A percentile compares a stretch with the other conserved stretches of the same genome.
Evolutionary conservation across 2,113 vertebrate species (phyloP).

Genomic region (Condylura cristata): DNA sequence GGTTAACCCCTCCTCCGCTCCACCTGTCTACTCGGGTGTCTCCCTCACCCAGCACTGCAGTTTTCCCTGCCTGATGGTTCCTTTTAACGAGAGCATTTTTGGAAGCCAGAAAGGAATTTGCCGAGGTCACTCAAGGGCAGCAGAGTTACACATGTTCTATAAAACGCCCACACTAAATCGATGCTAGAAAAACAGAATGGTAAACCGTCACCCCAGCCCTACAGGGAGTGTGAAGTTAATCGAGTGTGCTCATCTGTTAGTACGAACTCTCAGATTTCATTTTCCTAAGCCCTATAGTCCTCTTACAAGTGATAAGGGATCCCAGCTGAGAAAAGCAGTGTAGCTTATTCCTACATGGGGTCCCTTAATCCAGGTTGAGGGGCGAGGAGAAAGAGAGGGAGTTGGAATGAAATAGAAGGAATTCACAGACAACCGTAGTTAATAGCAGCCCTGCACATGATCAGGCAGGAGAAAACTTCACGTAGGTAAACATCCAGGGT

Average conservation of each 20-base stretch:
- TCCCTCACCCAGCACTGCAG: constrained; percentile 50
- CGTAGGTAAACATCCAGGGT: constrained; percentile 25
- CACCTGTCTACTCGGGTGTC: constrained; percentile 46
- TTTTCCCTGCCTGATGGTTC: constrained; percentile 72
- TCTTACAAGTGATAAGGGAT: constrained; percentile 71
- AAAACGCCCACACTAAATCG: constrained; percentile 78
- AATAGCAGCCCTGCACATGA: constrained; percentile 25
- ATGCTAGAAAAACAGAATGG: constrained; percentile 79
- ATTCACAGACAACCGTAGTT: constrained; percentile 38
- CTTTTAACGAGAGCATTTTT: constrained; percentile 81
- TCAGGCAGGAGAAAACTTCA: constrained; percentile 39
- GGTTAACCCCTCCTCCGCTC: constrained; percentile 32
- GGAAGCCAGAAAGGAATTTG: constrained; percentile 82
- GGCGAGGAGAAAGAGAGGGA: not conserved
- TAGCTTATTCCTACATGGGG: not conserved
- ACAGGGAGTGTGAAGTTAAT: constrained; percentile 73
- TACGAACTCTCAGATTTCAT: constrained; percentile 79
- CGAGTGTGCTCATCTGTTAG: constrained; percentile 79
- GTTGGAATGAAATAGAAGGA: constrained; percentile 22
- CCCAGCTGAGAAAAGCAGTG: constrained; percentile 19
- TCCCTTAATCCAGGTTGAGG: constrained; percentile 37
- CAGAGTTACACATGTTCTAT: constrained; percentile 79
- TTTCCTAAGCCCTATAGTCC: constrained; percentile 66
- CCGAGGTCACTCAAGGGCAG: constrained; percentile 83
- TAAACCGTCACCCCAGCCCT: constrained; percentile 76